Conservation (phyloP, 2,113 vertebrate genomes). For the Lepisosteus osseus region DNA sequence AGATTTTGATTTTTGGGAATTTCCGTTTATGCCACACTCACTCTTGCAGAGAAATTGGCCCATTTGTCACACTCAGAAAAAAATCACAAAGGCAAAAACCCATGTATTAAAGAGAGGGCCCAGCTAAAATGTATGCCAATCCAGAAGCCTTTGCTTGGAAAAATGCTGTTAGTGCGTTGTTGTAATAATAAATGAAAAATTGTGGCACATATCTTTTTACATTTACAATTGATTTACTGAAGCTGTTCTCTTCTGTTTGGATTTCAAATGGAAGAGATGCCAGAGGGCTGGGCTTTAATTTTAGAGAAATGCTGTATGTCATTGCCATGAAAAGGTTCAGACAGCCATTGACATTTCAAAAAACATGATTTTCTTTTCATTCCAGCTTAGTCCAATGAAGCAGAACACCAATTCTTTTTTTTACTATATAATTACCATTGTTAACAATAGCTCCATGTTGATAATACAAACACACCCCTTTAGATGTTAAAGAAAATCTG, state of each 20-base stretch:
- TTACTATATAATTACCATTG: too few relatives aligned
- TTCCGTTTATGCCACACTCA: slow-evolving; percentile 51
- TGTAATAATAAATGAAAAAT: not conserved
- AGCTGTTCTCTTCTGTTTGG: not conserved
- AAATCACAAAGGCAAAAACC: slow-evolving; percentile 37
- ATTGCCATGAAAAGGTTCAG: not conserved
- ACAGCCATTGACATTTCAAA: too few relatives aligned
- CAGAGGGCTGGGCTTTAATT: not conserved
- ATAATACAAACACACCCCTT: too few relatives aligned
- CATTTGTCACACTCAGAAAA: slow-evolving; percentile 48
- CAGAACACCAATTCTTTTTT: too few relatives aligned
- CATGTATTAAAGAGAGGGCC: slow-evolving; percentile 19
- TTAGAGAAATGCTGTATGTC: not conserved
- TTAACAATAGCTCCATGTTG: too few relatives aligned
- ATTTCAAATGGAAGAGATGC: not conserved
- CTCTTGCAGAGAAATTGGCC: slow-evolving; percentile 52
- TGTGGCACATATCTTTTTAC: not conserved
- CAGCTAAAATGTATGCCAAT: not conserved
- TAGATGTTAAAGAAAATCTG: too few relatives aligned
- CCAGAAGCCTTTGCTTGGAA: not conserved
- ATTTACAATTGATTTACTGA: not conserved
- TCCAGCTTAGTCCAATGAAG: too few relatives aligned
- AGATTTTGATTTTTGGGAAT: slow-evolving; percentile 51
- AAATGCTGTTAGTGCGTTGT: not conserved
- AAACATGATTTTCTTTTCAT: too few relatives aligned